Conservation (phyloP, 2,888 invertebrate genomes). For the Vannuccia rotundouncinata region DNA sequence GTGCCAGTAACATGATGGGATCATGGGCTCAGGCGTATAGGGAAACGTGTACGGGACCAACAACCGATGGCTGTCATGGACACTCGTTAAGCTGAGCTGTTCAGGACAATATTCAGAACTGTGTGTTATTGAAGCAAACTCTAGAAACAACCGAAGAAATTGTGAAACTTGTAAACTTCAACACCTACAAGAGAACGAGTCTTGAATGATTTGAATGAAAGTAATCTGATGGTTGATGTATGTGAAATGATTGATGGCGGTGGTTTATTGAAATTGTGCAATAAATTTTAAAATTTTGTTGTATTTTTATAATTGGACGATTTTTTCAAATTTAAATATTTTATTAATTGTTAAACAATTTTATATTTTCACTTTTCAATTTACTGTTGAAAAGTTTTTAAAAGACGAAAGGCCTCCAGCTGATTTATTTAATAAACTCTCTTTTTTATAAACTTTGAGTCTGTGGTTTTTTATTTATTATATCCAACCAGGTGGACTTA, state of each 20-base stretch:
- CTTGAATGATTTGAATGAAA: conserved; percentile 12
- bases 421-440: no score
- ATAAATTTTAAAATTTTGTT: no score
- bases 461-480: no score
- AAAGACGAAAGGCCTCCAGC: no score
- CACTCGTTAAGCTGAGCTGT: conserved; percentile 12
- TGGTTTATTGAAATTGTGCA: conserved; percentile 24
- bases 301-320: no score
- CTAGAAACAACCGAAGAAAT: conserved; percentile 15
- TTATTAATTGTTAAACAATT: no score
- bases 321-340: no score
- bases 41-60: conserved; percentile 12
- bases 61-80: conserved; percentile 11
- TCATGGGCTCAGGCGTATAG: neutral
- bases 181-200: conserved; percentile 3
- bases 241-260: neutral
- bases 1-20: conserved; percentile 26
- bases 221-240: neutral
- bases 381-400: no score
- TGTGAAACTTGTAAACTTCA: neutral
- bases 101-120: conserved; percentile 11
- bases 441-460: no score
- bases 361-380: no score
- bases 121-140: conserved; percentile 2
- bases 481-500: conserved; percentile 5